Evolutionary conservation across 2,797 vertebrate genomes (phyloP).

Genomic region (Channallabes apus): DNA sequence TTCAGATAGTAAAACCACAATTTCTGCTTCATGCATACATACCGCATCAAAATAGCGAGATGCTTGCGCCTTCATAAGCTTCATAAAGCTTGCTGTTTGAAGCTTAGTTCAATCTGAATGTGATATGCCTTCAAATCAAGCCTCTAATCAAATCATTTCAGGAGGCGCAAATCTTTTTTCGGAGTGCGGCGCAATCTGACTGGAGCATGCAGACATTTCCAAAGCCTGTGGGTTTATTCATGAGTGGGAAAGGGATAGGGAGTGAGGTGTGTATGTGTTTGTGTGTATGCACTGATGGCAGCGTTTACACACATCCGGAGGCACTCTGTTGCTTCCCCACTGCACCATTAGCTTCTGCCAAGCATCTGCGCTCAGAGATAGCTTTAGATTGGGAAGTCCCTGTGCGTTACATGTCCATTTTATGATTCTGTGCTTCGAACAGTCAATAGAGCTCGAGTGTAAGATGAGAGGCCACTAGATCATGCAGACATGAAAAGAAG

Average conservation of each 20-base stretch:
- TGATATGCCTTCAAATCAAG: conserved; percentile 23
- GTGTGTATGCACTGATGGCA: conserved; percentile 24
- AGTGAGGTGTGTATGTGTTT: neutral
- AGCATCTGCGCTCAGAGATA: conserved; percentile 56
- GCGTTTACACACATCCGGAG: conserved; percentile 33
- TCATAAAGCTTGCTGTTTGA: conserved; percentile 15
- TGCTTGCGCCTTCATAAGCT: neutral
- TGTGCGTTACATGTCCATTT: conserved; percentile 50
- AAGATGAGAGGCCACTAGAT: conserved; percentile 16
- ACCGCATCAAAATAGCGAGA: conserved; percentile 4
- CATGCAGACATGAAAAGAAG: conserved; percentile 49
- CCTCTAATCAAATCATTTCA: conserved; percentile 28
- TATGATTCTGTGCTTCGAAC: conserved; percentile 27
- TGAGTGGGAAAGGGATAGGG: conserved; percentile 8
- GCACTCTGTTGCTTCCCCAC: conserved; percentile 35
- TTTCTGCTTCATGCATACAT: conserved; percentile 27
- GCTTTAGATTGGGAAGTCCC: conserved; percentile 54
- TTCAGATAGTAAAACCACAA: conserved; percentile 32
- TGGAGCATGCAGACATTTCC: conserved; percentile 13
- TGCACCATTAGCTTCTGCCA: conserved; percentile 49
- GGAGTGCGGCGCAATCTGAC: neutral
- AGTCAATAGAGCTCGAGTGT: neutral
- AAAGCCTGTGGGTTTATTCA: conserved; percentile 22
- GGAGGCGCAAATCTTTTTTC: conserved; percentile 30
- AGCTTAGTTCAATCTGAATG: conserved; percentile 7